Evolutionary conservation across 1,140 invertebrate species (phyloP), one percentile per base, ranked within the genome.

Genomic region (Helicorthomorpha holstii): DNA sequence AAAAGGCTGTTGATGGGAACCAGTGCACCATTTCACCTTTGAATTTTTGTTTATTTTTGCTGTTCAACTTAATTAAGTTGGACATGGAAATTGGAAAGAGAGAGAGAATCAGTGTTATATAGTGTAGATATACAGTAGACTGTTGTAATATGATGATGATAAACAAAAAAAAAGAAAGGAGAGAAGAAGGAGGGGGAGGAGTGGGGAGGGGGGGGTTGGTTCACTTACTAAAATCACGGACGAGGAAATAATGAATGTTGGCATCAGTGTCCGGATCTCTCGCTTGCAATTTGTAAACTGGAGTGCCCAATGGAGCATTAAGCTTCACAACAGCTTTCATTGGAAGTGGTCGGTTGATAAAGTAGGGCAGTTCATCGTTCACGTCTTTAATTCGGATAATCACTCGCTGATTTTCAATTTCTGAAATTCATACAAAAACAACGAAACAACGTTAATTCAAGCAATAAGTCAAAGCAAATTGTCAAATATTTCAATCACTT

Each of bases 251-350:
- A 63, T 93, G 89, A 56, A 94, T 92, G 65, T 91, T 93, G 63
- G 88, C 85, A 69, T 93, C 88, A 0, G 87, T 90, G 64, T 93
- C 89, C 1, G 88, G 89, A 69, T 93, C 89, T 55, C 89, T 72
- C n/a, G 89, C 90, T 68, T 94, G 89, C 2, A 94, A 75, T 2
- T 89, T 93, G 64, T 93, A 94, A 0, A 94, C 88, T n/a, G 88
- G 86, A 0, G 89, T 93, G 65, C 93, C 92, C 24, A 87, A 85
- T 2, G 85, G 85, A 16, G 90, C 89, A 62, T 95, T 95, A 19
- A 93, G 74, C 63, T 93, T 88, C 0, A 95, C 89, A 49, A 93
- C 88, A 2, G 90, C 86, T 68, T 93, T 85, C 88, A 94, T 93
- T n/a, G 89, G 89, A 53, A 92, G 69, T 0, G 90, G 89, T 2